phyloP scores from a whole-genome alignment of 2,113 vertebrate genomes.

The Madoqua kirkii region DNA sequence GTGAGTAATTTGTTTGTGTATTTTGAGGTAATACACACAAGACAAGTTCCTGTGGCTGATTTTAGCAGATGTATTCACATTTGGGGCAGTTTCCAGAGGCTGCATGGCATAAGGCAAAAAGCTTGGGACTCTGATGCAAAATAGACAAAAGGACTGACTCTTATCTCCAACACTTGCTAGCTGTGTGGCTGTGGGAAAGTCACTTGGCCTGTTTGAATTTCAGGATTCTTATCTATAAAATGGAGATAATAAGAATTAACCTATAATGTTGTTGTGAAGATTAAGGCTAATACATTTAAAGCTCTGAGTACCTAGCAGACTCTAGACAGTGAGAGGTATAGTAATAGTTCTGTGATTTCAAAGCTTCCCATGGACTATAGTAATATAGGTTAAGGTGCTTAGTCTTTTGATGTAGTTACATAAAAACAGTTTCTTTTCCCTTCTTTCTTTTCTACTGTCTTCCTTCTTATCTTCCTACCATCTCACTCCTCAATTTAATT shows the following conservation, averaged over 20 bases:
- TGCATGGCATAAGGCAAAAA: neutral
- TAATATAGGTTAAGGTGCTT: neutral
- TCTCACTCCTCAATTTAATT: neutral
- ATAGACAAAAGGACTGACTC: too few relatives aligned
- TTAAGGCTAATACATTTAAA: neutral
- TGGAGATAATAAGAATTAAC: neutral
- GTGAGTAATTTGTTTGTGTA: neutral
- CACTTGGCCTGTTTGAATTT: neutral
- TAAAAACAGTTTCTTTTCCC: neutral
- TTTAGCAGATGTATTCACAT: neutral
- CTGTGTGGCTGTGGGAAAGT: neutral
- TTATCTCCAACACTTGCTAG: neutral
- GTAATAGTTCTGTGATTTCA: neutral
- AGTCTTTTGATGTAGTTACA: neutral
- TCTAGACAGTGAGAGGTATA: neutral
- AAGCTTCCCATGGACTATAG: neutral
- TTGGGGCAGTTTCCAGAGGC: neutral
- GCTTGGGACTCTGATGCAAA: neutral
- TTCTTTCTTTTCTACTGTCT: neutral
- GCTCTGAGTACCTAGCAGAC: neutral
- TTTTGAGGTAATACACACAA: neutral
- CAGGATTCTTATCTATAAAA: neutral
- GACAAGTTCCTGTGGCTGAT: neutral
- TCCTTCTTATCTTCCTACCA: neutral
- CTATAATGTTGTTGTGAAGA: neutral